These are phyloP conservation scores for Meloidogyne hapla DNA, from an alignment of 1,140 invertebrate genomes.

Conservation along the genomic window DNA sequence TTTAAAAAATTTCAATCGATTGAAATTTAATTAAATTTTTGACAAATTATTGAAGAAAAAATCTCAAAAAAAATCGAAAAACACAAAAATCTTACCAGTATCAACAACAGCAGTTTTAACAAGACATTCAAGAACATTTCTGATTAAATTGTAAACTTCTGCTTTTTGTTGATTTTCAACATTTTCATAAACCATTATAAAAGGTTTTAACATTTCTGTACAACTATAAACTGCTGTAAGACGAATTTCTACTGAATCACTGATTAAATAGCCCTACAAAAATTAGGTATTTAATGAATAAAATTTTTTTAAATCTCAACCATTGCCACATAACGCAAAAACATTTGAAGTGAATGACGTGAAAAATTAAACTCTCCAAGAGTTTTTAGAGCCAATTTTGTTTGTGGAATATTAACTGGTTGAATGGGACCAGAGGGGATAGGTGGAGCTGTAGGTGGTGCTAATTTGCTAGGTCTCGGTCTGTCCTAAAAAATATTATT, in stretches of 20 bases:
- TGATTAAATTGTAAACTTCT: conserved; percentile 63
- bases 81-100: conserved; percentile 68
- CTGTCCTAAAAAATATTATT: conserved; percentile 14
- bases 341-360: conserved; percentile 66
- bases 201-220: conserved; percentile 79
- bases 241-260: conserved; percentile 85
- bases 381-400: conserved; percentile 86
- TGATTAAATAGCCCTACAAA: conserved; percentile 79
- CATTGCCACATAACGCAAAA: conserved; percentile 57
- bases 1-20: too few relatives aligned
- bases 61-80: conserved; percentile 9
- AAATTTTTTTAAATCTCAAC: conserved; percentile 33
- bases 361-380: conserved; percentile 95
- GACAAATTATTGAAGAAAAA: too few relatives aligned
- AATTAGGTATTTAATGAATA: conserved; percentile 11
- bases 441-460: conserved; percentile 48
- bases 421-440: conserved; percentile 64
- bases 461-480: conserved; percentile 45
- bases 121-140: conserved; percentile 78
- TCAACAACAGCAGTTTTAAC: conserved; percentile 92
- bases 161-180: conserved; percentile 51
- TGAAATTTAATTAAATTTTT: too few relatives aligned
- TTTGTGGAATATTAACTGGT: conserved; percentile 75
- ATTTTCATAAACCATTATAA: conserved; percentile 69
- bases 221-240: conserved; percentile 91